A percentile compares a stretch with the other conserved stretches of the same genome.
These are phyloP conservation scores for Neotoxoptera formosana DNA, from an alignment of 1,140 invertebrate species.

Conservation along the genomic window DNA sequence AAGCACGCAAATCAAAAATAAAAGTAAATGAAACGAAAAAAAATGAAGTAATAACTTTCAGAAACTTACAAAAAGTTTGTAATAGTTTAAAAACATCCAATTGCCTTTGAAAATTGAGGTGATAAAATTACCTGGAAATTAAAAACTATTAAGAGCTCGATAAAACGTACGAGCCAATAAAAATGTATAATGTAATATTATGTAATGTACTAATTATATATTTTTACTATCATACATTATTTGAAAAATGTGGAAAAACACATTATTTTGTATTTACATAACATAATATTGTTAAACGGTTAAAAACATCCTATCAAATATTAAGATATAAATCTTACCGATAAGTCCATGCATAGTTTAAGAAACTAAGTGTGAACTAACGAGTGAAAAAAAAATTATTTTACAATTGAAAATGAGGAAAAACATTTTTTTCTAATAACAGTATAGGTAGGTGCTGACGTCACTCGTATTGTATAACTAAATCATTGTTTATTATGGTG, in stretches of 20 bases:
- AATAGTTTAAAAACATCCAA: background rate
- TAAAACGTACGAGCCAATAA: background rate
- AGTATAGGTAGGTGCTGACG: background rate
- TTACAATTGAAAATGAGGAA: background rate
- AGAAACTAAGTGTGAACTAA: background rate
- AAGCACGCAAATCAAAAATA: background rate
- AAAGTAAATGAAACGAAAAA: background rate
- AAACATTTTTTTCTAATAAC: background rate
- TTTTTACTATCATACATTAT: background rate
- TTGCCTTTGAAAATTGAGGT: background rate
- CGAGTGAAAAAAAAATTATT: background rate
- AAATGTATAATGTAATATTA: background rate
- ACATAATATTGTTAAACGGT: background rate
- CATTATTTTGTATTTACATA: background rate
- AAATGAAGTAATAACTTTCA: background rate
- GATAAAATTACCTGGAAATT: background rate
- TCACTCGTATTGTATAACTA: background rate
- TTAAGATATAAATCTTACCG: background rate
- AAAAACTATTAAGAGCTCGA: background rate
- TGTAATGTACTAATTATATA: background rate
- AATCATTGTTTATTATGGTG: background rate
- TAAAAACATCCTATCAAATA: background rate
- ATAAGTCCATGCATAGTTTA: background rate
- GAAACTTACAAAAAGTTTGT: background rate
- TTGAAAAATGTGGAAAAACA: background rate